A percentile compares a stretch with the other conserved stretches of the same genome.
Evolutionary conservation across 1,140 invertebrate species (phyloP).

Genomic region (Drosophila neocordata): DNA sequence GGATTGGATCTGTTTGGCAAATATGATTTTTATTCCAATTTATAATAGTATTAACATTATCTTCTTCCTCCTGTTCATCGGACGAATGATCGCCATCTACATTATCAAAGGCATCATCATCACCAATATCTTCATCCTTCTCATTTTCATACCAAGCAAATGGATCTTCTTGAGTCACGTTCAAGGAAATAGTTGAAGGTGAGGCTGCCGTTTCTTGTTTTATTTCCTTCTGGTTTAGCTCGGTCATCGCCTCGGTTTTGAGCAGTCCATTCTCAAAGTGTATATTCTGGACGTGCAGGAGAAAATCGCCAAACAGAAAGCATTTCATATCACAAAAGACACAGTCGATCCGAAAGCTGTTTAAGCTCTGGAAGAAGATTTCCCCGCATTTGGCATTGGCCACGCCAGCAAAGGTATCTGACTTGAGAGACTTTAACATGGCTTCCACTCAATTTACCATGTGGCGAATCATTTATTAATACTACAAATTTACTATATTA

Average conservation of each 20-base stretch:
- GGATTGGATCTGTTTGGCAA: slow-evolving; percentile 7
- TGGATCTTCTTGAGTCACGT: slow-evolving; percentile 41
- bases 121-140: slow-evolving; percentile 2
- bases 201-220: background rate
- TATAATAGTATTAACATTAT: slow-evolving; percentile 40
- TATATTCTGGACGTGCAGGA: slow-evolving; percentile 66
- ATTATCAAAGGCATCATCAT: slow-evolving; percentile 26
- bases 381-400: slow-evolving; percentile 76
- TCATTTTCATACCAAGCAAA: slow-evolving; percentile 59
- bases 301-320: slow-evolving; percentile 68
- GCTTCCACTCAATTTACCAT: slow-evolving; percentile 6
- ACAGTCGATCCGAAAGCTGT: slow-evolving; percentile 70
- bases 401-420: slow-evolving; percentile 62
- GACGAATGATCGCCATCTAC: slow-evolving; percentile 37
- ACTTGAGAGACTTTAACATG: slow-evolving; percentile 65
- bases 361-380: slow-evolving; percentile 69
- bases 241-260: slow-evolving; percentile 43
- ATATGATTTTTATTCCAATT: slow-evolving; percentile 42
- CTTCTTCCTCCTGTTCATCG: slow-evolving; percentile 5
- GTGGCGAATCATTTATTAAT: background rate
- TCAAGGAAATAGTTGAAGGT: slow-evolving; percentile 9
- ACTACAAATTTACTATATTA: background rate
- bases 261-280: slow-evolving; percentile 69
- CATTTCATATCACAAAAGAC: slow-evolving; percentile 71
- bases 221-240: slow-evolving; percentile 43